Conservation (phyloP, 2,797 vertebrate genomes). For the Gambelia wislizenii region DNA sequence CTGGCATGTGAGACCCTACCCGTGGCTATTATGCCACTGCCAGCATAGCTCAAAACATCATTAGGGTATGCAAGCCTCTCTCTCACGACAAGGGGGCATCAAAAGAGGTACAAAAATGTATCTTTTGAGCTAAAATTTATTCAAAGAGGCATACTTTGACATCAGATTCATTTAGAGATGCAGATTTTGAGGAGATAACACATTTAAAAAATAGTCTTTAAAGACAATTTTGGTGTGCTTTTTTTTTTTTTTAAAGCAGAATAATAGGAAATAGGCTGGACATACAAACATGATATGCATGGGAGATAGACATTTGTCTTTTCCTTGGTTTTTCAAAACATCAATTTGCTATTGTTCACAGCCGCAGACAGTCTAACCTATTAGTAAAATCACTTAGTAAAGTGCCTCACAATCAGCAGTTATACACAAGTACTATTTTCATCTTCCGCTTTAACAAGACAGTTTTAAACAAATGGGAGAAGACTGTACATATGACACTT, state of each 20-base stretch:
- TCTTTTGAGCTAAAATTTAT: neutral
- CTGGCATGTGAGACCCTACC: too few relatives aligned
- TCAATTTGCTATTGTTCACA: neutral
- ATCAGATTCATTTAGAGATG: too few relatives aligned
- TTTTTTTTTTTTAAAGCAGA: neutral
- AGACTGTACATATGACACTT: neutral
- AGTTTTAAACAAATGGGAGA: neutral
- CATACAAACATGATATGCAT: neutral
- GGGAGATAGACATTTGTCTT: neutral
- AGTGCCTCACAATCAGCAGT: neutral
- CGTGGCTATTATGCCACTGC: too few relatives aligned
- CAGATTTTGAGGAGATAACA: neutral
- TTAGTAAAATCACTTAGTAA: neutral
- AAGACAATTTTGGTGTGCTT: neutral
- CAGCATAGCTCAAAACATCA: too few relatives aligned
- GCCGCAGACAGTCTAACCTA: neutral
- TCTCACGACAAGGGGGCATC: too few relatives aligned
- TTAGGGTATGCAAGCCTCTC: too few relatives aligned
- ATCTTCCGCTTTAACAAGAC: neutral
- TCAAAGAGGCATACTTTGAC: neutral
- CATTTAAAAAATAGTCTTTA: neutral
- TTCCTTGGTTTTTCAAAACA: neutral
- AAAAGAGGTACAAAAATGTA: too few relatives aligned
- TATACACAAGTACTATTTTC: neutral
- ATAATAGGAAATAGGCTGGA: neutral